These are phyloP conservation scores for Lepidostoma basale DNA, from an alignment of 1,140 invertebrate species.

Conservation along the genomic window DNA sequence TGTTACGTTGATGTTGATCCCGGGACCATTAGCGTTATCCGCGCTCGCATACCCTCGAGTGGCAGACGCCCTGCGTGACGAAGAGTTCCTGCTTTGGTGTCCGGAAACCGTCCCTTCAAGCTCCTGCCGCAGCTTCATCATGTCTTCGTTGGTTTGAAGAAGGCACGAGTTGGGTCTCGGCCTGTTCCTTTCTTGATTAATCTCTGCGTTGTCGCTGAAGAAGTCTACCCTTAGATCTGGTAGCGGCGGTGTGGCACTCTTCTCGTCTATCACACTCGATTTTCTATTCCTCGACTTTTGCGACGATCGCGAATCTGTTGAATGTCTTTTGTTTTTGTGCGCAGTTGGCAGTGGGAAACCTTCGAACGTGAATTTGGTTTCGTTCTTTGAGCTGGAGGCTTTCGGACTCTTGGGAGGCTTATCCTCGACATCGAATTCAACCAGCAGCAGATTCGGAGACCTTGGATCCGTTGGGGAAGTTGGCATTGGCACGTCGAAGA, in stretches of 20 bases:
- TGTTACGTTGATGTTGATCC: conserved; percentile 64
- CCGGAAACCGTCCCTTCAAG: conserved; percentile 31
- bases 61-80: conserved; percentile 34
- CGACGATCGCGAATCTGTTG: conserved; percentile 35
- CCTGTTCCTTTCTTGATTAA: conserved; percentile 31
- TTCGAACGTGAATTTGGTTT: conserved; percentile 63
- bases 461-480: conserved; percentile 51
- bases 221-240: conserved; percentile 67
- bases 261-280: conserved; percentile 47
- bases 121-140: conserved; percentile 51
- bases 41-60: conserved; percentile 27
- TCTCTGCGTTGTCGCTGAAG: conserved; percentile 59
- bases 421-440: conserved; percentile 47
- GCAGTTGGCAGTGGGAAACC: conserved; percentile 41
- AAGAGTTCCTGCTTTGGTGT: conserved; percentile 28
- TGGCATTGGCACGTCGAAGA: conserved; percentile 57
- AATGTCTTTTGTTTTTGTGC: conserved; percentile 34
- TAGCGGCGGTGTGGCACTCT: conserved; percentile 60
- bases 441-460: conserved; percentile 33
- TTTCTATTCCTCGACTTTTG: conserved; percentile 45
- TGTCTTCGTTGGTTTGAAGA: conserved; percentile 35
- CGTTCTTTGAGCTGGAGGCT: conserved; percentile 53
- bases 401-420: conserved; percentile 59
- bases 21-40: conserved; percentile 26
- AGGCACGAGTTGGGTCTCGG: conserved; percentile 35